Evolutionary conservation across 2,797 vertebrate genomes (phyloP).

Genomic region (Erethizon dorsatum): DNA sequence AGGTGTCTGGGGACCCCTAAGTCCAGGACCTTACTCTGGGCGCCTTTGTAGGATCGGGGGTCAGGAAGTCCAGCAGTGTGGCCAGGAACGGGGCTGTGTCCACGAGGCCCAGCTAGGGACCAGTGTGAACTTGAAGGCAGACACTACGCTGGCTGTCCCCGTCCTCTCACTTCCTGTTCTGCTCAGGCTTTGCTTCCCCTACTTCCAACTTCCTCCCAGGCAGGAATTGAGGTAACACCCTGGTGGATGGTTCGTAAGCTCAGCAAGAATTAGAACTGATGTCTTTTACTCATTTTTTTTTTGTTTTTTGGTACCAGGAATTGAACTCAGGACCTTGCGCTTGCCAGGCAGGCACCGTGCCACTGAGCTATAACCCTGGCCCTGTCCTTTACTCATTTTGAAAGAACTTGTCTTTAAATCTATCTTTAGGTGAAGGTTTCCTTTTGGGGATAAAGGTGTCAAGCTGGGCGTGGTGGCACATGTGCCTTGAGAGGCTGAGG

Average conservation of each 20-base stretch:
- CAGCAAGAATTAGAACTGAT: conserved; percentile 36
- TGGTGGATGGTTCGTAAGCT: conserved; percentile 3
- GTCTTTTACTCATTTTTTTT: neutral
- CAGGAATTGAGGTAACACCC: neutral
- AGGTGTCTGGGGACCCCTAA: neutral
- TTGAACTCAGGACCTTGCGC: no score
- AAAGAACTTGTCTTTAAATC: conserved; percentile 70
- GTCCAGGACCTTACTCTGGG: no score
- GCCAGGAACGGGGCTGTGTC: no score
- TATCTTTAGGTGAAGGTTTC: conserved; percentile 62
- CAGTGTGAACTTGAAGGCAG: no score
- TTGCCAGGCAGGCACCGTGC: no score
- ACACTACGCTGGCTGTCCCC: neutral
- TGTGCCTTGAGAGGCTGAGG: neutral
- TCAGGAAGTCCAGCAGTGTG: no score
- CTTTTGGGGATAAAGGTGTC: conserved; percentile 37
- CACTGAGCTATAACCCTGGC: no score
- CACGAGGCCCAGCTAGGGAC: no score
- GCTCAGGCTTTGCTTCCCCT: neutral
- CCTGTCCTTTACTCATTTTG: neutral
- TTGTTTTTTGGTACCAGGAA: no score
- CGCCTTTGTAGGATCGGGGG: no score
- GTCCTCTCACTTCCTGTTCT: conserved; percentile 31
- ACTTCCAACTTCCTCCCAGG: neutral
- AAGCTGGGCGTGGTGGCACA: neutral